These are phyloP conservation scores for Siniperca scherzeri DNA, from an alignment of 2,797 vertebrate species.

Conservation along the genomic window DNA sequence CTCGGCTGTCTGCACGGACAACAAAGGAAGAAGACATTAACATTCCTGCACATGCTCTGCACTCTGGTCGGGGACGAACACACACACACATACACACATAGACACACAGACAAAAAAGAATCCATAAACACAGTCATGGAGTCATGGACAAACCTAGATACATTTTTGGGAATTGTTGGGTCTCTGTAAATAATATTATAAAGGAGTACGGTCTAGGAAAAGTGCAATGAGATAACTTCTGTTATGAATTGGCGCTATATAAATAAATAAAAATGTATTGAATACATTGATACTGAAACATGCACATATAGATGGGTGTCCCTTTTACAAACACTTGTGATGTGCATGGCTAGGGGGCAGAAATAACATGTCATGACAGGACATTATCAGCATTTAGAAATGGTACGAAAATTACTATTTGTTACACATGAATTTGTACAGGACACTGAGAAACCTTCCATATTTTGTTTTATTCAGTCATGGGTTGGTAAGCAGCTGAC, in stretches of 20 bases:
- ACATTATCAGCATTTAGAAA: background rate
- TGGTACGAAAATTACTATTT: background rate
- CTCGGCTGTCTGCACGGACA: slow-evolving; percentile 73
- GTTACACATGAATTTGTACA: too few species aligned
- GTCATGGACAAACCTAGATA: slow-evolving; percentile 7
- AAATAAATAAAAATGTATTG: too few species aligned
- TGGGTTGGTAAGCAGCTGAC: background rate
- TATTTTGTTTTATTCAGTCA: background rate
- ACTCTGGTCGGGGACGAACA: slow-evolving; percentile 59
- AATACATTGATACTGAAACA: background rate
- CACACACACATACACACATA: slow-evolving; percentile 36
- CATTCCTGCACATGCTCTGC: slow-evolving; percentile 79
- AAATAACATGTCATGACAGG: background rate
- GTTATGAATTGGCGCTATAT: too few species aligned
- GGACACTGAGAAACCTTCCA: too few species aligned
- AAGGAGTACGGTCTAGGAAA: too few species aligned
- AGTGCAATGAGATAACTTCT: too few species aligned
- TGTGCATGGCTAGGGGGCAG: too few species aligned
- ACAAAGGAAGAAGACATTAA: slow-evolving; percentile 83
- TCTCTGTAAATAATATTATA: too few species aligned
- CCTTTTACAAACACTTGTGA: background rate
- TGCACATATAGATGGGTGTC: background rate
- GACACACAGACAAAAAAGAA: slow-evolving; percentile 9
- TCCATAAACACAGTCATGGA: background rate
- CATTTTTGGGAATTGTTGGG: too few species aligned